Evolutionary conservation across 2,888 invertebrate genomes (phyloP), one percentile per base, ranked within the genome.

Genomic region (Cosmorhoe ocellata): DNA sequence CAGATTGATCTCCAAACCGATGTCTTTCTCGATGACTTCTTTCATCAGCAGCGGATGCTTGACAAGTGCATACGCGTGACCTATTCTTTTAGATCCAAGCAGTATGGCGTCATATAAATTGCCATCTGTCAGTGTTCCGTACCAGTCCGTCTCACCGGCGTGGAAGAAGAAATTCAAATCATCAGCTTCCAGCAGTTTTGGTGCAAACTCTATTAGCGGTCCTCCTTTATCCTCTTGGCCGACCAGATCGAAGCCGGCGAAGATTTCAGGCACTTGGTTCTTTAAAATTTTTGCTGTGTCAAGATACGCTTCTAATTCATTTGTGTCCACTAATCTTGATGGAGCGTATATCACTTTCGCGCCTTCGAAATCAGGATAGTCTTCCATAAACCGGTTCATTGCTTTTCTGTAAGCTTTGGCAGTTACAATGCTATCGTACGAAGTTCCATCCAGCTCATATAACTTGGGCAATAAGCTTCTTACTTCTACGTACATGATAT

Each of bases 141-240:
- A 92, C 95, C 95, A 95, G 70, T 95, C 93, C 0, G 96, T 96
- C 80, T 96, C 96, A 0, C 95, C 96, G 0, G 96, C 95, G 70
- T 96, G 96, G 68, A 96, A 95, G 70, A 93, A 96, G 66, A 93
- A 94, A 39, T 92, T 86, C 0, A 95, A 80, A 12, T 91, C 78
- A 0, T 88, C 76, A 0, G 91, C 72, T 3, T 76, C 69, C 14
- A 90, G 61, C 27, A 96, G 70, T 55, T 92, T 82, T 0, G 93
- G 85, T 0, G 91, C 84, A 54, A 93, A 95, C 10, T 92, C 90
- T 28, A 91, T 73, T 0, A 96, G 74, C 0, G 94, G 93, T 27
- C 83, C 78, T 0, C 95, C 95, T 37, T 82, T 71, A 66, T 96
- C 96, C 74, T 96, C 96, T 67, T 94, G 94, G 0, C 96, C 96